These are phyloP conservation scores for Leptodactylus fallax DNA, from an alignment of 2,797 vertebrate genomes.

Conservation along the genomic window DNA sequence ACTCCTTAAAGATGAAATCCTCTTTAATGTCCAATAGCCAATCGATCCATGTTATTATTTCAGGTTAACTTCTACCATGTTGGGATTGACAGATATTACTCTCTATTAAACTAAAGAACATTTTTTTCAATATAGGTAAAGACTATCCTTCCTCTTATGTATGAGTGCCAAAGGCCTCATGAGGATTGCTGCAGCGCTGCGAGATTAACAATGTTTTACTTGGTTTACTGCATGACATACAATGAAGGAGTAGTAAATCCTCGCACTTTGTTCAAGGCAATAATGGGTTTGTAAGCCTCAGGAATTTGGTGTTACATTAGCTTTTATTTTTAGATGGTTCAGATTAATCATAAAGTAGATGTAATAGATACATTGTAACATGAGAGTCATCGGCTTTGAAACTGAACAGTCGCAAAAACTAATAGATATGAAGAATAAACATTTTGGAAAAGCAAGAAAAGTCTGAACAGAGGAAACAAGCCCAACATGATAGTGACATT, in stretches of 20 bases:
- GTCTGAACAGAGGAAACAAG: neutral
- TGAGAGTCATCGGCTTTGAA: neutral
- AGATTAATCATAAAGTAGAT: neutral
- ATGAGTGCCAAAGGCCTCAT: slow-evolving; percentile 16
- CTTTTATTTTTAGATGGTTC: slow-evolving; percentile 7
- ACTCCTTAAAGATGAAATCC: neutral
- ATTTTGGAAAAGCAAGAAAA: neutral
- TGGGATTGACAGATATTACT: neutral
- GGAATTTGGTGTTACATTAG: slow-evolving; percentile 46
- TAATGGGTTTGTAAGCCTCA: slow-evolving; percentile 31
- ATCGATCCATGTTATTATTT: neutral
- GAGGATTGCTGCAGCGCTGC: neutral
- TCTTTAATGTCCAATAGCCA: neutral
- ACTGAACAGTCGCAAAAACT: neutral
- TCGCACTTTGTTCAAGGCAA: slow-evolving; percentile 58
- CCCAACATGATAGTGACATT: neutral
- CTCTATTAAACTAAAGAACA: neutral
- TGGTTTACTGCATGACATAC: slow-evolving; percentile 50
- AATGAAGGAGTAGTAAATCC: slow-evolving; percentile 30
- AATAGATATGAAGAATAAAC: neutral
- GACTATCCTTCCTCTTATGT: neutral
- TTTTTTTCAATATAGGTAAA: neutral
- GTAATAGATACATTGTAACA: neutral
- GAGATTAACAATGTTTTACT: slow-evolving; percentile 62
- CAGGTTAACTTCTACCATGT: too few species aligned